Percentiles rank a stretch among this genome's conserved stretches.
Evolutionary conservation across 2,113 vertebrate genomes (phyloP).

Genomic region (Datnioides undecimradiatus): DNA sequence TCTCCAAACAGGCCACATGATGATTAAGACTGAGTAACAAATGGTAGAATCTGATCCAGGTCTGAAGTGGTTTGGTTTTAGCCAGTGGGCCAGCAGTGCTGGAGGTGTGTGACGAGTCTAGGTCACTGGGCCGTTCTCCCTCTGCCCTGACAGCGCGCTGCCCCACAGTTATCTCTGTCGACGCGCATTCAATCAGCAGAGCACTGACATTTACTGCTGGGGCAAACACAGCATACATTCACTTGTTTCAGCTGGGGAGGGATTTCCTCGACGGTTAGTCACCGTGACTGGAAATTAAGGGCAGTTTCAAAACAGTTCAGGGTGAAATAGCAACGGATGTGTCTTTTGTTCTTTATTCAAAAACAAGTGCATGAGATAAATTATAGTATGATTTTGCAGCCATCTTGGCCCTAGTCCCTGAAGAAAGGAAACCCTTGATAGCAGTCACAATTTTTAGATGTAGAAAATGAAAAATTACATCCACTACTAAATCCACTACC

Average conservation of each 20-base stretch:
- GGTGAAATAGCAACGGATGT: not conserved
- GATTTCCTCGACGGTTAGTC: constrained; percentile 63
- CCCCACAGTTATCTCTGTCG: constrained; percentile 74
- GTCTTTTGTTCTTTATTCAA: not conserved
- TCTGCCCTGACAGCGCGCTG: constrained; percentile 36
- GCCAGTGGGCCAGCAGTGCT: constrained; percentile 47
- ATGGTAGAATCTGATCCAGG: not conserved
- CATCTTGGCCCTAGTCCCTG: not conserved
- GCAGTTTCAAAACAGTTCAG: constrained; percentile 39
- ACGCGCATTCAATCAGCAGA: constrained; percentile 67
- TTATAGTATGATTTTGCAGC: not conserved
- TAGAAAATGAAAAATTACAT: not conserved
- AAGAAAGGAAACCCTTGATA: not conserved
- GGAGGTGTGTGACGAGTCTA: constrained; percentile 54
- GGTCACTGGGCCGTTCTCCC: constrained; percentile 64
- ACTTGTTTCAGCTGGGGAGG: constrained; percentile 20
- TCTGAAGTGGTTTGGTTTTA: constrained; percentile 7
- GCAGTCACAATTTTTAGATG: not conserved
- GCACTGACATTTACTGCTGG: constrained; percentile 76
- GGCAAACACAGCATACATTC: constrained; percentile 18
- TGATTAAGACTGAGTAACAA: constrained; percentile 24
- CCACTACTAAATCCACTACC: too few species aligned
- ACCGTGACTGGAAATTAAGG: constrained; percentile 53
- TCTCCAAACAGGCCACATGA: constrained; percentile 12
- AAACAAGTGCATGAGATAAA: not conserved